These are phyloP conservation scores for Molorchus minor DNA, from an alignment of 2,888 invertebrate species.

Conservation along the genomic window DNA sequence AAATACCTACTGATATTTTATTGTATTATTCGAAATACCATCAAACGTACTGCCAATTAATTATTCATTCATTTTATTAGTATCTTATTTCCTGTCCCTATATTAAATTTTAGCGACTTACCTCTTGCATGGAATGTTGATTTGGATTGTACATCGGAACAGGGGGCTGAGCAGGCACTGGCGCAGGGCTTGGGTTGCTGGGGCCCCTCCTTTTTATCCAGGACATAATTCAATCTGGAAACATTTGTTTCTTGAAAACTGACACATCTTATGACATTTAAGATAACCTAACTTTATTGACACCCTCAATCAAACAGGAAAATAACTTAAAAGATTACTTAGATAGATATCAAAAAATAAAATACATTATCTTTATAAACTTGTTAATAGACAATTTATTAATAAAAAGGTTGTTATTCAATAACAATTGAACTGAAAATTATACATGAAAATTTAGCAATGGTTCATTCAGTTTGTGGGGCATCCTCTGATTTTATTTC, in stretches of 20 bases:
- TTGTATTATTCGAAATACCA: too few species aligned
- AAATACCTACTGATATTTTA: too few species aligned
- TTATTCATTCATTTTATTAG: too few species aligned
- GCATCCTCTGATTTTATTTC: background rate
- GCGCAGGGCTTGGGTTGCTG: constrained; percentile 52
- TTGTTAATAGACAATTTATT: too few species aligned
- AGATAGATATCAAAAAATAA: too few species aligned
- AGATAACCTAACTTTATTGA: constrained; percentile 33
- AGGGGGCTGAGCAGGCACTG: constrained; percentile 50
- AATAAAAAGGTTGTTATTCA: background rate
- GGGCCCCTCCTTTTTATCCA: constrained; percentile 60
- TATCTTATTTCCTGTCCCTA: too few species aligned
- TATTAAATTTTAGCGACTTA: constrained; percentile 43
- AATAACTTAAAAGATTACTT: background rate
- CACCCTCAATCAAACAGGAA: background rate
- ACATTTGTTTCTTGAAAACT: constrained; percentile 15
- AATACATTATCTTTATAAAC: too few species aligned
- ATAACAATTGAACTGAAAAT: background rate
- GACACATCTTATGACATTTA: constrained; percentile 20
- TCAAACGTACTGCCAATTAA: too few species aligned
- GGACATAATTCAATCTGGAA: constrained; percentile 52
- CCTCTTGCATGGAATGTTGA: constrained; percentile 60
- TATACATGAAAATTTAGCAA: too few species aligned
- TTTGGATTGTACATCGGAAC: constrained; percentile 61
- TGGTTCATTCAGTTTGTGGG: too few species aligned